Evolutionary conservation across 2,113 vertebrate species (phyloP), one percentile per base, ranked within the genome.

Genomic region (Craseonycteris thonglongyai): DNA sequence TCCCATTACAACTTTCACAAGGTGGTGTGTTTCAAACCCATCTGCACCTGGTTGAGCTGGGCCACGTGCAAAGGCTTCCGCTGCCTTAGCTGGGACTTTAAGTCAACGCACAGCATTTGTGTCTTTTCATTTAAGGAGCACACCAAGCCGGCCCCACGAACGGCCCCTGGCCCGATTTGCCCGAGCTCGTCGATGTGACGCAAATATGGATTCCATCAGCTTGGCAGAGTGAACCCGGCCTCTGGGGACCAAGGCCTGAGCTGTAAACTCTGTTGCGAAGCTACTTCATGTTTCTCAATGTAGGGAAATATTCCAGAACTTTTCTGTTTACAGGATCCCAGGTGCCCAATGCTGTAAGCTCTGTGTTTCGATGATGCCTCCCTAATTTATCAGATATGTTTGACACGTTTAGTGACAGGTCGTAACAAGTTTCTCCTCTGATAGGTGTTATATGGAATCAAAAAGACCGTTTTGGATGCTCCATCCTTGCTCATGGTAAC

Each of bases 71-170:
- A 28, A 21, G 12, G 15, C 47, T 30, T 61, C 21, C 7, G 22
- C 68, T 45, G 15, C 7, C 21, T 0, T 28, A 33, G 38, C 40
- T 51, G 65, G 9, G 1, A 5, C n/a, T 6, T 5, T 7, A 45
- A 21, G 7, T 24, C 22, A 7, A 33, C 0, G 2, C 19, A 14
- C 0, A 7, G 22, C 2, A 1, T 33, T 54, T 35, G 8, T 13
- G 35, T 3, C 95, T 51, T 94, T 61, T 75, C 26, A 7, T 58
- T 47, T 19, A 63, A 63, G 66, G 49, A 82, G 22, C 45, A 72
- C 56, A 49, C 21, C 30, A 22, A 45, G 19, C 33, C 13, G 49
- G 45, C 5, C 42, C 38, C 40, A 0, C 6, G 59, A 26, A 68
- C 51, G 28, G 33, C 10, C 28, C 28, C 45, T 61, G 54, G 11